Conservation (phyloP, 2,797 vertebrate genomes). For the Allobates femoralis region DNA sequence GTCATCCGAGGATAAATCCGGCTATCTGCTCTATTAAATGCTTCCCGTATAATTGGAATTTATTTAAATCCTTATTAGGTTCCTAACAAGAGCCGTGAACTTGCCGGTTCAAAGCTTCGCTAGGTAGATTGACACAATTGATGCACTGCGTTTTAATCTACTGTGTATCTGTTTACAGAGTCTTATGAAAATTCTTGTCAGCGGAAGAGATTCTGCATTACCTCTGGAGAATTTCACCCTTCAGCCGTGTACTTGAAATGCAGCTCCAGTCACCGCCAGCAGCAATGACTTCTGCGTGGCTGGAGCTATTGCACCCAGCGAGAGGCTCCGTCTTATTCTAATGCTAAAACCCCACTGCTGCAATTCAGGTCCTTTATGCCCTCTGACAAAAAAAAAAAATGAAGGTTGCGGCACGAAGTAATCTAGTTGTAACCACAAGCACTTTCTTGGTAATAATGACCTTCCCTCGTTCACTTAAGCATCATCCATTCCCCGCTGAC, state of each 20-base stretch:
- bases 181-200: conserved; percentile 42
- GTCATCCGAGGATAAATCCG: conserved; percentile 8
- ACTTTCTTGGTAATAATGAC: conserved; percentile 35
- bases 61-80: conserved; percentile 57
- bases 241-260: conserved; percentile 68
- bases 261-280: conserved; percentile 67
- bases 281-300: conserved; percentile 65
- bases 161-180: conserved; percentile 55
- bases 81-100: conserved; percentile 10
- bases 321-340: rapidly evolving
- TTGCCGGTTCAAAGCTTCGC: conserved; percentile 15
- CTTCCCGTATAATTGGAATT: conserved; percentile 52
- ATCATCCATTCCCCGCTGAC: conserved; percentile 24
- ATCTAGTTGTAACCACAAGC: conserved; percentile 10
- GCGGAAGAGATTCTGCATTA: conserved; percentile 59
- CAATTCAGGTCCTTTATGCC: conserved; percentile 32
- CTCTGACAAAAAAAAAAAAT: conserved; percentile 10
- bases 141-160: conserved; percentile 53
- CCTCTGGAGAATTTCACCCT: conserved; percentile 67
- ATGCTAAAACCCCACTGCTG: background rate
- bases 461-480: conserved; percentile 33
- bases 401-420: conserved; percentile 31
- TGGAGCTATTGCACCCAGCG: conserved; percentile 35
- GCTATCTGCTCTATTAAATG: conserved; percentile 29
- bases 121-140: conserved; percentile 49